A percentile compares a stretch with the other conserved stretches of the same genome.
Evolutionary conservation across 2,888 invertebrate species (phyloP).

Genomic region (Andrena dorsata): DNA sequence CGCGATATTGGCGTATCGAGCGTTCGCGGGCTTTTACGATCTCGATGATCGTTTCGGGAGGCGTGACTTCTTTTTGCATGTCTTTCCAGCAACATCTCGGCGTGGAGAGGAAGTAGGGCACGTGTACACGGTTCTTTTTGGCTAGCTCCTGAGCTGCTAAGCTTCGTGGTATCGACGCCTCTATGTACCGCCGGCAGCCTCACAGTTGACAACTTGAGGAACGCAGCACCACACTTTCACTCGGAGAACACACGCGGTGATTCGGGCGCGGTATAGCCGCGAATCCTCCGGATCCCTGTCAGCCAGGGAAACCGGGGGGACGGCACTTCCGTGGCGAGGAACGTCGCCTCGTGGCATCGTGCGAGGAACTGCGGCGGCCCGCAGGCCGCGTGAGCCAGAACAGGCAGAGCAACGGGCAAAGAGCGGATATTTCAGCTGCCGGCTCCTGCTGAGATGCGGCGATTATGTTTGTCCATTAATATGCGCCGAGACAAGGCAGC

Average conservation of each 20-base stretch:
- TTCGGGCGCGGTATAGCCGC: not conserved
- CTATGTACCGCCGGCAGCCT: not conserved
- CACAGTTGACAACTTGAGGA: not conserved
- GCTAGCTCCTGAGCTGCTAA: too few relatives aligned
- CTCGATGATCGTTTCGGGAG: constrained; percentile 35
- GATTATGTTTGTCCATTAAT: constrained; percentile 84
- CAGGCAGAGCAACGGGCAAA: constrained; percentile 68
- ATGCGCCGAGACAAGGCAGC: constrained; percentile 82
- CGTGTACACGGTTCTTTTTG: too few relatives aligned
- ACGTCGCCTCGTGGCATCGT: constrained; percentile 79
- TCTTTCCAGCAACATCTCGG: not conserved
- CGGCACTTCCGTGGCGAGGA: constrained; percentile 65
- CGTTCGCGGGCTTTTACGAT: constrained; percentile 43
- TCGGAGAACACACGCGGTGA: not conserved
- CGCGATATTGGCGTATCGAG: constrained; percentile 39
- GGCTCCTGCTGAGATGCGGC: constrained; percentile 83
- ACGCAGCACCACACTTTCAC: constrained; percentile 19
- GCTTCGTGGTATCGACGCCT: not conserved
- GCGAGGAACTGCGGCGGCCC: constrained; percentile 75
- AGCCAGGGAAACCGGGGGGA: constrained; percentile 6
- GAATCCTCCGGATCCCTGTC: constrained; percentile 7
- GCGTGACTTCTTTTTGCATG: constrained; percentile 53
- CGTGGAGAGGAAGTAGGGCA: not conserved
- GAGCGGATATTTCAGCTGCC: constrained; percentile 77
- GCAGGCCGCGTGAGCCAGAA: constrained; percentile 63